phyloP scores from a whole-genome alignment of 2,797 vertebrate species.

The Poeciliopsis paucimaculata region DNA sequence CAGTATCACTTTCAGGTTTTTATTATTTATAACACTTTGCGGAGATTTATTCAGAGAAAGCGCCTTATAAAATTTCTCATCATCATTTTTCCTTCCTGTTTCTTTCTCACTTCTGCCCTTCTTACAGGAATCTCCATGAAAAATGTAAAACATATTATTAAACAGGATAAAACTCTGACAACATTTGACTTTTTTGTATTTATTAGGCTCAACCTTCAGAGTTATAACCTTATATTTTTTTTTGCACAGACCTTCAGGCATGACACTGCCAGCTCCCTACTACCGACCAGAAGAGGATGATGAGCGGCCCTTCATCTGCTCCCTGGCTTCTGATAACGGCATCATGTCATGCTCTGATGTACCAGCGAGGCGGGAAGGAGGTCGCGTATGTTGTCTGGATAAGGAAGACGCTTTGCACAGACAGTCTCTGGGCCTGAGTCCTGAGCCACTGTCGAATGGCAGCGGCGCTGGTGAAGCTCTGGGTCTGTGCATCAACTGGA shows the following conservation, averaged over 20 bases:
- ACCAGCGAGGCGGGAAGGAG: constrained; percentile 88
- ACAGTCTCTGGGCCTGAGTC: constrained; percentile 81
- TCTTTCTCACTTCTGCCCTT: constrained; percentile 3
- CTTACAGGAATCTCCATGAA: constrained; percentile 7
- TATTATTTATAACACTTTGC: constrained; percentile 22
- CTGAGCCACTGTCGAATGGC: constrained; percentile 85
- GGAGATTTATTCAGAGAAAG: constrained; percentile 9
- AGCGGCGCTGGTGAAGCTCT: constrained; percentile 71
- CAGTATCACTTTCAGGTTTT: constrained; percentile 29
- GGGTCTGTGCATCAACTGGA: constrained; percentile 97
- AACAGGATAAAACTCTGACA: background rate
- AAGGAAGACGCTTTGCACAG: constrained; percentile 89
- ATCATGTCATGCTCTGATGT: constrained; percentile 96
- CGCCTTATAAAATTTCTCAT: background rate
- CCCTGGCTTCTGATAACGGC: constrained; percentile 93
- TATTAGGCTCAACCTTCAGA: background rate
- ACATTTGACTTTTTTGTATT: background rate
- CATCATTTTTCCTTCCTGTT: background rate
- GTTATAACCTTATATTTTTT: background rate
- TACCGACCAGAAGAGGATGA: constrained; percentile 94
- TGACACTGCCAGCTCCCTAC: constrained; percentile 89
- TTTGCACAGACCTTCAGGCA: constrained; percentile 85
- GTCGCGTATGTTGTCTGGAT: constrained; percentile 93
- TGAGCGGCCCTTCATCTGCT: constrained; percentile 97
- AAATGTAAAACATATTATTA: background rate